Evolutionary conservation across 2,113 vertebrate genomes (phyloP).

Genomic region (Megaceryle maxima): DNA sequence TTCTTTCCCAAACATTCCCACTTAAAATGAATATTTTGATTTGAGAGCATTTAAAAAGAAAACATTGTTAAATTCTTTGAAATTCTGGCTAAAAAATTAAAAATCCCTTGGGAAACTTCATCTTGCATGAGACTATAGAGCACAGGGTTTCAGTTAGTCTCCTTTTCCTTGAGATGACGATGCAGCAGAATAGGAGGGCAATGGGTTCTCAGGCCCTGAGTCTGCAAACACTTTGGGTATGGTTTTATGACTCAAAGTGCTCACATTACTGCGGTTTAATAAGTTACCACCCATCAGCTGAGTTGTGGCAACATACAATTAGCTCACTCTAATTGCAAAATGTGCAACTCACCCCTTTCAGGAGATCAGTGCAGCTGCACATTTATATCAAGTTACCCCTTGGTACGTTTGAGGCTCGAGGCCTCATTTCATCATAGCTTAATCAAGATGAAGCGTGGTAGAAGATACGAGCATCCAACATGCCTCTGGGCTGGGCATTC

Average conservation of each 20-base stretch:
- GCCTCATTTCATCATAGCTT: neutral
- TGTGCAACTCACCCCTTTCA: neutral
- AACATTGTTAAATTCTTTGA: conserved; percentile 59
- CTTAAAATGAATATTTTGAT: conserved; percentile 53
- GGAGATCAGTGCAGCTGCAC: conserved; percentile 7
- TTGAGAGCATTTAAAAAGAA: conserved; percentile 58
- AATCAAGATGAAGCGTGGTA: neutral
- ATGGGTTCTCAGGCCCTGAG: neutral
- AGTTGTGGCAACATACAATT: conserved; percentile 26
- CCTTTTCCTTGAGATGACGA: neutral
- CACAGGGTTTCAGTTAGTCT: neutral
- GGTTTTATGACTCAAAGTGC: conserved; percentile 27
- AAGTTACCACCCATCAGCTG: conserved; percentile 36
- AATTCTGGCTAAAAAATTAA: conserved; percentile 58
- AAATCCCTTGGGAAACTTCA: conserved; percentile 26
- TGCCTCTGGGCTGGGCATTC: neutral
- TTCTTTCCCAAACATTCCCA: conserved; percentile 35
- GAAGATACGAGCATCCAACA: rapidly evolving
- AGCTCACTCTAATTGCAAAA: conserved; percentile 41
- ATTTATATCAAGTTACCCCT: neutral
- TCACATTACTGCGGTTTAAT: conserved; percentile 42
- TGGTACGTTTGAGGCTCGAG: neutral
- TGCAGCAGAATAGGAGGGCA: neutral
- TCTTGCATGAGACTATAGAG: neutral
- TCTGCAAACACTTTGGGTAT: conserved; percentile 22